These are phyloP conservation scores for Drosophila limbata DNA, from an alignment of 2,888 invertebrate species.

Conservation along the genomic window DNA sequence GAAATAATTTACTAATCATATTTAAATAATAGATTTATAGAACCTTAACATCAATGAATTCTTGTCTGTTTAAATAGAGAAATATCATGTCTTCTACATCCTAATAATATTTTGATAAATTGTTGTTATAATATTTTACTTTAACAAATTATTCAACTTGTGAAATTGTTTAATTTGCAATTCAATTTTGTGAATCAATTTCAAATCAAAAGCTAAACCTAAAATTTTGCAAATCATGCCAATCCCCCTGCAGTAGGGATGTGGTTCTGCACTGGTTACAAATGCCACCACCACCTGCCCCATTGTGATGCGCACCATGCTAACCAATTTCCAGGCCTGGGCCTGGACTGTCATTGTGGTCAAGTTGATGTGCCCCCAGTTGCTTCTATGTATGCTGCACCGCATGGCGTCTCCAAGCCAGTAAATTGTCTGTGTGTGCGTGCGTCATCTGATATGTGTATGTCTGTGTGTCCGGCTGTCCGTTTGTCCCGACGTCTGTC, in stretches of 20 bases:
- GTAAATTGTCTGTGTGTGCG: slow-evolving; percentile 43
- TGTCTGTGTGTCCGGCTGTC: slow-evolving; percentile 2
- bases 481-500: slow-evolving; percentile 9
- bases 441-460: slow-evolving; percentile 24
- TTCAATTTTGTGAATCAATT: slow-evolving; percentile 35
- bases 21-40: background rate
- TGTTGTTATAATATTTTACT: background rate
- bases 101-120: background rate
- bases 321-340: slow-evolving; percentile 47
- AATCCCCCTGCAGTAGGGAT: background rate
- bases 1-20: background rate
- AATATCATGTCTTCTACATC: background rate
- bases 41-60: too few species aligned
- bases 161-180: slow-evolving; percentile 34
- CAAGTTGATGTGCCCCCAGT: slow-evolving; percentile 36
- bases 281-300: slow-evolving; percentile 6
- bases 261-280: slow-evolving; percentile 26
- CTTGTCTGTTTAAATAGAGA: too few species aligned
- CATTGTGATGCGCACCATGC: slow-evolving; percentile 7
- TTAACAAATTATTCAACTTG: background rate
- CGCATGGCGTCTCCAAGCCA: slow-evolving; percentile 46
- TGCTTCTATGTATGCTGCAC: slow-evolving; percentile 27
- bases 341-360: slow-evolving; percentile 51
- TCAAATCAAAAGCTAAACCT: slow-evolving; percentile 13
- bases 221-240: slow-evolving; percentile 16